Evolutionary conservation across 2,888 invertebrate genomes (phyloP), one percentile per base, ranked within the genome.

Genomic region (Luffia ferchaultella): DNA sequence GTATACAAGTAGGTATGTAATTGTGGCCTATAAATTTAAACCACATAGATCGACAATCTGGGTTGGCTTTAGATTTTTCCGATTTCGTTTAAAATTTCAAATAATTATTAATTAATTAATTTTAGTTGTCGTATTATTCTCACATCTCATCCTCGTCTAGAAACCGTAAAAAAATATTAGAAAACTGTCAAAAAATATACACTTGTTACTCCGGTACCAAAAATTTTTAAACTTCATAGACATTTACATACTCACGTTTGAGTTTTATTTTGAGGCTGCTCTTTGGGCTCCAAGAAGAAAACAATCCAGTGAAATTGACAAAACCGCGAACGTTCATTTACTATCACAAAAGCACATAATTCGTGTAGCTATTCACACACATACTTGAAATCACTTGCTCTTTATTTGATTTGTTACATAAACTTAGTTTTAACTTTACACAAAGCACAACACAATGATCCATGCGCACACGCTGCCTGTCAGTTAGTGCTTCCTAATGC

Each of bases 251-350:
- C 82, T 57, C 75, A 83, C 82, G 82, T 75, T 83, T 83, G 50
- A 83, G 75, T 67, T 82, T 83, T 76, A 83, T 80, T 70, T 82
- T 83, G 76, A 83, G 71, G 64, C 67, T 79, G 67, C 74, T 77
- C 68, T 79, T 82, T 46, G 82, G 80, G 64, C 75, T 80, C 82
- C 82, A 83, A 43, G 48, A 44, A 57, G 74, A 73, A 68, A 80
- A 79, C 64, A 82, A 72, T 70, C 80, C 79, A 51, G 69, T 71
- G 66, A 74, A 76, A 61, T 76, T 78, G 62, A 75, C 76, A 70
- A 75, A 65, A 61, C 78, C 73, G 42, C 75, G 70, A 55, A 79
- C 76, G 71, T 73, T 78, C 82, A 82, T 82, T 79, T 82, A 80
- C 70, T n/a, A 3, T 16, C 16, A 49, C 49, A 49, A 30, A 30